These are phyloP conservation scores for Philypnodon macrostomus DNA, from an alignment of 2,797 vertebrate genomes.

Conservation along the genomic window DNA sequence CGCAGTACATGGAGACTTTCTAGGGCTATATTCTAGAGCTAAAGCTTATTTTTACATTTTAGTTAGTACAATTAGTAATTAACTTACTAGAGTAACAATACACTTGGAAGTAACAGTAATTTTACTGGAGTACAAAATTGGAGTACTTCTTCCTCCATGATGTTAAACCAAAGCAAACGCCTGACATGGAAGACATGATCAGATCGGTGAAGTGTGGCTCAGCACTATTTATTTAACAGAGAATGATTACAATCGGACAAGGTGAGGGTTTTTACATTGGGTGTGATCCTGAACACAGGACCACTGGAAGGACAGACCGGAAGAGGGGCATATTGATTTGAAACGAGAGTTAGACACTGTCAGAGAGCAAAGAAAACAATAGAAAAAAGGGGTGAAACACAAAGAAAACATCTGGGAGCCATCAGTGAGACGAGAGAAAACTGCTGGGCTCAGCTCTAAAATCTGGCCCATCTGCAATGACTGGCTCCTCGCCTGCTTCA, in stretches of 20 bases:
- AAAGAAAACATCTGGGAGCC: slow-evolving; percentile 72
- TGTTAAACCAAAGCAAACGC: slow-evolving; percentile 10
- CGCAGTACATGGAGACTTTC: too few species aligned
- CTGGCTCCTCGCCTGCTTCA: slow-evolving; percentile 51
- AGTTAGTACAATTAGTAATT: too few species aligned
- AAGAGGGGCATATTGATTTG: slow-evolving; percentile 12
- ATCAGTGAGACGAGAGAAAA: slow-evolving; percentile 67
- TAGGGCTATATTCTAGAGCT: too few species aligned
- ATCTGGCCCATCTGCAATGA: slow-evolving; percentile 40
- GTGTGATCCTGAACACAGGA: slow-evolving; percentile 45
- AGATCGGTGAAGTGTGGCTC: slow-evolving; percentile 47
- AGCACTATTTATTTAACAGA: slow-evolving; percentile 59
- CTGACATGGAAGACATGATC: slow-evolving; percentile 15
- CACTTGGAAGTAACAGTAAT: not conserved
- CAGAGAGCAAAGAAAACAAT: too few species aligned
- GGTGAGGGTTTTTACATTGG: slow-evolving; percentile 54
- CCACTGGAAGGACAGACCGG: slow-evolving; percentile 35
- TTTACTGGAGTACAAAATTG: not conserved
- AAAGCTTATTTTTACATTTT: too few species aligned
- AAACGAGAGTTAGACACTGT: too few species aligned
- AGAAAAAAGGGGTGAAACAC: slow-evolving; percentile 36
- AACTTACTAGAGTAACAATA: not conserved
- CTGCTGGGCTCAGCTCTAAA: slow-evolving; percentile 70
- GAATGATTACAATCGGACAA: slow-evolving; percentile 57
- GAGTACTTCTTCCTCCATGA: slow-evolving; percentile 1